Base-by-base conservation (phyloP, 2,797 vertebrate species). In the Toxotes lorentzi region DNA sequence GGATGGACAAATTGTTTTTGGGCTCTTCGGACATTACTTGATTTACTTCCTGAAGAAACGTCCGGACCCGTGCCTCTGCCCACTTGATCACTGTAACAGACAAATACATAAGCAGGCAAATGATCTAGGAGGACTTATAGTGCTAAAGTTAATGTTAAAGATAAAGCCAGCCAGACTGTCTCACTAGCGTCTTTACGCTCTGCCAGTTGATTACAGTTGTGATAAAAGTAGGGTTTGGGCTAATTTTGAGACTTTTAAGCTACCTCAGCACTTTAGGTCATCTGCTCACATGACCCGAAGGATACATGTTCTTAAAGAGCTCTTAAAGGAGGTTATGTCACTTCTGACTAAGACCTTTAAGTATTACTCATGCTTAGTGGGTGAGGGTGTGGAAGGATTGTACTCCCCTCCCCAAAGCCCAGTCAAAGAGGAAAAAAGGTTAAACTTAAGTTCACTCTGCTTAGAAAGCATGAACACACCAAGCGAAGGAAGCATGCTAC, bases 1-100 rank as follows among this genome's bases (percentile, higher is more conserved):
- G n/a, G 73, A 85, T 10, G 57, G 79, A 84, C 76, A 73, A 72
- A 70, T 77, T 32, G 73, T 76, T 73, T 73, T 24, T 17, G 70
- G 62, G 40, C 32, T 79, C 51, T 86, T 85, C 80, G 40, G 27
- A 74, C 80, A 53, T 72, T 12, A 32, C 24, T 64, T 73, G 89
- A 91, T 88, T 91, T 87, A 85, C 48, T 65, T 80, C 38, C 43
- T 24, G 40, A 47, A 51, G 71, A 80, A 76, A 69, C 64, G 2
- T 83, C 84, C 50, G 57, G 63, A 76, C 48, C 43, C 12, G 16
- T 66, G 47, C 34, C 27, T 70, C 70, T 23, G 32, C 41, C 21
- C 6, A 1, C 71, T 32, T 86, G 81, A 92, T 79, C 63, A 53
- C 76, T 85, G 73, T 77, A 91, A 73, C 90, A 93, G 88, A 87